Percentiles rank a stretch among this genome's conserved stretches.
phyloP scores from a whole-genome alignment of 1,140 invertebrate genomes.

The Nasonia giraulti region DNA sequence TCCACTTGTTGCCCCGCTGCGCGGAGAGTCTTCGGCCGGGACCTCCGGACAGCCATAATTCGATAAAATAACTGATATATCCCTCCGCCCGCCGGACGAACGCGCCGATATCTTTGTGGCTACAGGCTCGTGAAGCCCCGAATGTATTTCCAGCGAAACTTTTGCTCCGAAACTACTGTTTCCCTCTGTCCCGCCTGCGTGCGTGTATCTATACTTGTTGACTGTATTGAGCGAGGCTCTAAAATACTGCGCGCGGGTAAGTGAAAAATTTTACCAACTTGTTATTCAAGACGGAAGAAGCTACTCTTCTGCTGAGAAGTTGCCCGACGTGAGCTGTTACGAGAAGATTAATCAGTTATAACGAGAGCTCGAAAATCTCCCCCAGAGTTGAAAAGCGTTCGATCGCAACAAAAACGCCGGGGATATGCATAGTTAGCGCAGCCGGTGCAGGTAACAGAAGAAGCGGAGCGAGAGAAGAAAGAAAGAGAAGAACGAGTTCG shows the following conservation, averaged over 20 bases:
- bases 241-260: too few species aligned
- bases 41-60: conserved; percentile 5
- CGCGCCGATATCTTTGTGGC: too few species aligned
- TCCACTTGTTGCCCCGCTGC: conserved; percentile 39
- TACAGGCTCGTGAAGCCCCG: neutral
- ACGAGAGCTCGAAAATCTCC: too few species aligned
- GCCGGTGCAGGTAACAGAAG: too few species aligned
- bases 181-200: neutral
- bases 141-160: neutral
- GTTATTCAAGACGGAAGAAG: too few species aligned
- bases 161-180: neutral
- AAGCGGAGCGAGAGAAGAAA: neutral
- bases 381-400: too few species aligned
- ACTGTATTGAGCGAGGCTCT: neutral
- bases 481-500: neutral
- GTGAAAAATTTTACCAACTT: too few species aligned
- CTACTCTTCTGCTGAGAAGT: too few species aligned
- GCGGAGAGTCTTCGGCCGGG: neutral
- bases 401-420: too few species aligned
- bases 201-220: neutral
- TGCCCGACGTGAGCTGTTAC: too few species aligned
- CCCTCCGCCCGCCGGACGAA: neutral
- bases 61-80: conserved; percentile 2
- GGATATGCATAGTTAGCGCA: too few species aligned
- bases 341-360: too few species aligned